A percentile compares a stretch with the other conserved stretches of the same genome.
Evolutionary conservation across 2,797 vertebrate species (phyloP).

Genomic region (Coreius guichenoti): DNA sequence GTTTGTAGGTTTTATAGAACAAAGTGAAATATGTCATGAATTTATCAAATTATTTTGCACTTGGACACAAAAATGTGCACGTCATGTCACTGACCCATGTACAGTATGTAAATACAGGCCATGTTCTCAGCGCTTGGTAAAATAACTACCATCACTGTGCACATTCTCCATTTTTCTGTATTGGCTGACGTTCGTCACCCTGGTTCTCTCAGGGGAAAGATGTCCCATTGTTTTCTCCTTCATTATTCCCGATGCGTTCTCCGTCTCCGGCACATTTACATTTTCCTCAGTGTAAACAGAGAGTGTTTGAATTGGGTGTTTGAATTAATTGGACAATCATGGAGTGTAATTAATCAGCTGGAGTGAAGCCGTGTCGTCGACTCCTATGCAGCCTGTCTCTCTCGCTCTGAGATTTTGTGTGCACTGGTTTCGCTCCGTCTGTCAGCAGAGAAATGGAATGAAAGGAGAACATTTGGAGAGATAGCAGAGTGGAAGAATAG

Average conservation of each 20-base stretch:
- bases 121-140: slow-evolving; percentile 4
- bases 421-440: slow-evolving; percentile 25
- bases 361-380: slow-evolving; percentile 31
- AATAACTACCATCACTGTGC: neutral
- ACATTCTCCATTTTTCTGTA: neutral
- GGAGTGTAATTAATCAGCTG: slow-evolving; percentile 57
- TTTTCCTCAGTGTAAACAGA: slow-evolving; percentile 35
- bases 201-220: slow-evolving; percentile 25
- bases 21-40: too few species aligned
- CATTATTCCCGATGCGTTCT: slow-evolving; percentile 29
- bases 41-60: too few species aligned
- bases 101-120: neutral
- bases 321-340: slow-evolving; percentile 45
- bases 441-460: slow-evolving; percentile 35
- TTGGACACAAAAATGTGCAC: too few species aligned
- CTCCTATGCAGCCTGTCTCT: slow-evolving; percentile 24
- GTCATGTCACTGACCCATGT: too few species aligned
- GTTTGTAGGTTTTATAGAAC: too few species aligned
- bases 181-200: neutral
- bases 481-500: slow-evolving; percentile 60
- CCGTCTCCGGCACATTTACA: slow-evolving; percentile 27
- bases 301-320: slow-evolving; percentile 33
- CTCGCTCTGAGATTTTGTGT: slow-evolving; percentile 18
- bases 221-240: slow-evolving; percentile 50
- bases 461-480: slow-evolving; percentile 46